These are phyloP conservation scores for Platichthys flesus DNA, from an alignment of 2,113 vertebrate genomes.

Conservation along the genomic window DNA sequence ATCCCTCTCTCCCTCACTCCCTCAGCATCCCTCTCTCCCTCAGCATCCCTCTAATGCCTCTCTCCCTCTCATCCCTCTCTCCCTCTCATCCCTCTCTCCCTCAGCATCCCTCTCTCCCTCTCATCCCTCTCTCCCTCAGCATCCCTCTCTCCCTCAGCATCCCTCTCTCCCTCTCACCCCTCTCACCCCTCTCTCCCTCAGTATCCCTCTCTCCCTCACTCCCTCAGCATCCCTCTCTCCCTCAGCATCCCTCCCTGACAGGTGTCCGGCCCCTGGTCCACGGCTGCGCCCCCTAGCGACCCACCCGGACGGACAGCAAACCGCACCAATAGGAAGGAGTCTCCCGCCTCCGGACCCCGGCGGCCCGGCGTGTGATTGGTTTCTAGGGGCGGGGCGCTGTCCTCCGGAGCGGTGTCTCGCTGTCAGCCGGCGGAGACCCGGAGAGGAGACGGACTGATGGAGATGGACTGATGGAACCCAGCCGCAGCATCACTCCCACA, in stretches of 20 bases:
- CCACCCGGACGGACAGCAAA: constrained; percentile 42
- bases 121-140: constrained; percentile 7
- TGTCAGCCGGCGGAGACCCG: constrained; percentile 64
- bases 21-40: too few relatives aligned
- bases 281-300: constrained; percentile 67
- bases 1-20: too few relatives aligned
- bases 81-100: too few relatives aligned
- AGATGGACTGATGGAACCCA: constrained; percentile 73
- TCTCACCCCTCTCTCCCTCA: too few relatives aligned
- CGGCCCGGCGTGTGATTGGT: constrained; percentile 68
- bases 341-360: constrained; percentile 36
- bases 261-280: constrained; percentile 68
- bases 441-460: constrained; percentile 67
- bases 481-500: constrained; percentile 44
- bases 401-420: constrained; percentile 56
- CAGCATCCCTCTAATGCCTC: too few relatives aligned
- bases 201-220: too few relatives aligned
- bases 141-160: constrained; percentile 61
- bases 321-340: constrained; percentile 59
- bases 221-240: neutral
- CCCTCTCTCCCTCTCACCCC: constrained; percentile 26
- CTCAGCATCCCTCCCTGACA: constrained; percentile 75
- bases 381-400: constrained; percentile 76
- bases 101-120: neutral
- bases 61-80: neutral